Evolutionary conservation across 2,797 vertebrate species (phyloP).

Genomic region (Sphaeramia orbicularis): DNA sequence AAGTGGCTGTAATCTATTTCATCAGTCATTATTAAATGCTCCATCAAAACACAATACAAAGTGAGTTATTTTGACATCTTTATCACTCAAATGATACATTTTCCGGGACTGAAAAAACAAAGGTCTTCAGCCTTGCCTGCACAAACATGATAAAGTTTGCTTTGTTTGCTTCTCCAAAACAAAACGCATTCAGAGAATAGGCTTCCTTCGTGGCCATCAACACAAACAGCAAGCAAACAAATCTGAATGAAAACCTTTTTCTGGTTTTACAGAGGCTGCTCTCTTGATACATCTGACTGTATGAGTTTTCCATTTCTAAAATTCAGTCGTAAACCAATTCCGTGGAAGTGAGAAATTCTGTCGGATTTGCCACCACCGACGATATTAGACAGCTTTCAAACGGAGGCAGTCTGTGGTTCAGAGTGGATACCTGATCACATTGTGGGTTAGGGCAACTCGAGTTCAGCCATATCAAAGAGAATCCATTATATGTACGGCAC

Average conservation of each 20-base stretch:
- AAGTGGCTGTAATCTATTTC: neutral
- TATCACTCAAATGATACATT: conserved; percentile 32
- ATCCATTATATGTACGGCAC: conserved; percentile 58
- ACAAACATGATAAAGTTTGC: conserved; percentile 33
- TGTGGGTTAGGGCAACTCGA: conserved; percentile 48
- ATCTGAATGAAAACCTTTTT: conserved; percentile 44
- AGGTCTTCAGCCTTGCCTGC: conserved; percentile 15
- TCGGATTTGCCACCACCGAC: conserved; percentile 44
- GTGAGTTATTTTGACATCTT: conserved; percentile 8
- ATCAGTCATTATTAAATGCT: conserved; percentile 18
- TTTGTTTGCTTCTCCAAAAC: conserved; percentile 40
- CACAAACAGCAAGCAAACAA: conserved; percentile 53
- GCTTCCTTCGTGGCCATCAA: conserved; percentile 53
- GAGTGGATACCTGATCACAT: conserved; percentile 56
- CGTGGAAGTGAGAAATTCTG: conserved; percentile 44
- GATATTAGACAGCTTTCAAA: conserved; percentile 35
- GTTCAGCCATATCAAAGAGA: conserved; percentile 71
- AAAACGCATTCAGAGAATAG: conserved; percentile 45
- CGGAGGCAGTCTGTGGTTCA: conserved; percentile 30
- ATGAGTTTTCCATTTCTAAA: conserved; percentile 26
- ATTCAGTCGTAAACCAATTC: conserved; percentile 34
- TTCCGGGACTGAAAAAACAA: conserved; percentile 11
- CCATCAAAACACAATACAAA: conserved; percentile 8
- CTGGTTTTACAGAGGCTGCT: conserved; percentile 31
- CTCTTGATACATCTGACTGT: conserved; percentile 36